Evolutionary conservation across 2,797 vertebrate species (phyloP).

Genomic region (Eospalax fontanierii): DNA sequence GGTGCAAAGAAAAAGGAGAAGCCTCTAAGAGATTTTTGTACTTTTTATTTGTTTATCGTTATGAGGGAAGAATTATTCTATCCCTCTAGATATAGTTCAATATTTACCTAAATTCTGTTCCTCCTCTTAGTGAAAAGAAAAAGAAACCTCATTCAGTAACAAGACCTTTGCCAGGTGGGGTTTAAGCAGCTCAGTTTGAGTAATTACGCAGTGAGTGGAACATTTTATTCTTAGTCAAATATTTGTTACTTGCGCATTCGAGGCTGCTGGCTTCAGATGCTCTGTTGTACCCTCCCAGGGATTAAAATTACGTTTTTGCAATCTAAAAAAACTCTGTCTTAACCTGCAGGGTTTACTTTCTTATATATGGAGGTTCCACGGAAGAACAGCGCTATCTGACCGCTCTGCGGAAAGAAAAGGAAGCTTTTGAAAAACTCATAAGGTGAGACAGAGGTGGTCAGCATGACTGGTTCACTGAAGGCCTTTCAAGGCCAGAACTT

Average conservation of each 20-base stretch:
- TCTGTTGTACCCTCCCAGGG: neutral
- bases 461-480: neutral
- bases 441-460: constrained; percentile 89
- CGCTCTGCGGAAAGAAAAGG: constrained; percentile 96
- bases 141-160: neutral
- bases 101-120: constrained; percentile 62
- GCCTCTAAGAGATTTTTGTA: neutral
- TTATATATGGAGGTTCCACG: constrained; percentile 97
- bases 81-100: constrained; percentile 43
- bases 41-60: constrained; percentile 69
- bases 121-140: neutral
- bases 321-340: constrained; percentile 60
- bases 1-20: constrained; percentile 69
- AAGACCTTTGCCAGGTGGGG: constrained; percentile 48
- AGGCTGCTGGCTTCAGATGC: constrained; percentile 20
- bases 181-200: constrained; percentile 40
- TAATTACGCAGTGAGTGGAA: neutral
- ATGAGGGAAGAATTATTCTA: constrained; percentile 57
- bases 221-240: constrained; percentile 55
- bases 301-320: constrained; percentile 15
- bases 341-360: constrained; percentile 95
- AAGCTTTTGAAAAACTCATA: constrained; percentile 98
- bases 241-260: constrained; percentile 44
- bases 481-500: neutral
- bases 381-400: constrained; percentile 99